Percentiles rank a stretch among this genome's conserved stretches.
These are phyloP conservation scores for Nemurella pictetii DNA, from an alignment of 2,888 invertebrate genomes.

Conservation along the genomic window DNA sequence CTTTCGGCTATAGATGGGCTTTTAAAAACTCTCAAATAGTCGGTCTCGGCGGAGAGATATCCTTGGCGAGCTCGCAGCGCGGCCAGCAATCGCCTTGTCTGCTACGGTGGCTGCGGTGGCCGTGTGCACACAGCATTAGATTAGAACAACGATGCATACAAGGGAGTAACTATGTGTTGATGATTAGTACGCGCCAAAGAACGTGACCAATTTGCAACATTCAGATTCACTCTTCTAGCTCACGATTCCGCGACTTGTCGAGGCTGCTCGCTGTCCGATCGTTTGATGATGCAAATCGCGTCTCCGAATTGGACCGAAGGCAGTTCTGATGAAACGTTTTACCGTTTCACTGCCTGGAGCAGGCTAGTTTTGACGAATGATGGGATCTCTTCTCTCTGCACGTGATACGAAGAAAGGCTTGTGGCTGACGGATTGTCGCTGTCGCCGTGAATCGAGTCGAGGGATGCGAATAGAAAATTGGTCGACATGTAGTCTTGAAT, in stretches of 20 bases:
- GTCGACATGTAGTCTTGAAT: background rate
- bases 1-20: background rate
- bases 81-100: background rate
- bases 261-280: background rate
- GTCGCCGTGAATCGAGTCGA: background rate
- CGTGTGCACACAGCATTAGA: background rate
- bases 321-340: background rate
- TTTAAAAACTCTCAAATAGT: background rate
- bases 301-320: background rate
- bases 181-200: background rate
- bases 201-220: background rate
- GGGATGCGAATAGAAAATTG: background rate
- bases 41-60: background rate
- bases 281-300: background rate
- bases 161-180: background rate
- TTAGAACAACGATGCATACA: background rate
- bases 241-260: background rate
- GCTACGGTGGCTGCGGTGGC: background rate
- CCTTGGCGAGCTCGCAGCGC: background rate
- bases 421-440: background rate
- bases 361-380: background rate
- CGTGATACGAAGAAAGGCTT: background rate
- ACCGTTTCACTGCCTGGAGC: background rate
- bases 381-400: background rate
- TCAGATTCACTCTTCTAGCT: background rate